phyloP scores from a whole-genome alignment of 1,140 invertebrate genomes.

The Ostrea denselamellosa region DNA sequence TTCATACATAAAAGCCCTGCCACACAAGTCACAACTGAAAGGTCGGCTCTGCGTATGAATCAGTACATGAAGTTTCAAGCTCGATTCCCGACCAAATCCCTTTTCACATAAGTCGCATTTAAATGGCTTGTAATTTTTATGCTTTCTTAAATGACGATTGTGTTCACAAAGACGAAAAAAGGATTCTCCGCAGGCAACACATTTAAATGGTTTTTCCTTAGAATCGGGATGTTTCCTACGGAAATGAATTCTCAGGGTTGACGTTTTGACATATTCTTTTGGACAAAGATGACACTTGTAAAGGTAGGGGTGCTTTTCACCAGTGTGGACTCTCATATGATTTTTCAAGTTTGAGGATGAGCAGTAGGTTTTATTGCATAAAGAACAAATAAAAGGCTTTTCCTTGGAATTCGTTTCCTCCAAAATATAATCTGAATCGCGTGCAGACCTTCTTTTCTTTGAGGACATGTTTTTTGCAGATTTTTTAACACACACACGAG shows the following conservation, averaged over 20 bases:
- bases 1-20: background rate
- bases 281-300: constrained; percentile 11
- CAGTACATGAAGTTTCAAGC: background rate
- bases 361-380: background rate
- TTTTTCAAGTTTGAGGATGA: background rate
- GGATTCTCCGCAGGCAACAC: background rate
- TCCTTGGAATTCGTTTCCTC: background rate
- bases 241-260: constrained; percentile 5
- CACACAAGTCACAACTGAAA: background rate
- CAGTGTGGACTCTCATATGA: constrained; percentile 1
- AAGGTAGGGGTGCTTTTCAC: background rate
- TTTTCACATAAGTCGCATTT: background rate
- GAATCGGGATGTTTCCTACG: background rate
- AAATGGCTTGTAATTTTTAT: constrained; percentile 23
- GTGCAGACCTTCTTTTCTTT: too few relatives aligned
- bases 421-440: too few relatives aligned
- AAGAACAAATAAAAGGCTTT: background rate
- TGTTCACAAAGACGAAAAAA: background rate
- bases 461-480: too few relatives aligned
- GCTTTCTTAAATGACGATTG: background rate
- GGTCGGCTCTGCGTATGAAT: background rate
- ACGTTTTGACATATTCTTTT: background rate
- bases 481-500: too few relatives aligned
- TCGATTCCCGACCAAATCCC: background rate
- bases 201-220: background rate